Percentiles rank a stretch among this genome's conserved stretches.
Evolutionary conservation across 1,140 invertebrate genomes (phyloP).

Genomic region (Ceratosolen solmsi): DNA sequence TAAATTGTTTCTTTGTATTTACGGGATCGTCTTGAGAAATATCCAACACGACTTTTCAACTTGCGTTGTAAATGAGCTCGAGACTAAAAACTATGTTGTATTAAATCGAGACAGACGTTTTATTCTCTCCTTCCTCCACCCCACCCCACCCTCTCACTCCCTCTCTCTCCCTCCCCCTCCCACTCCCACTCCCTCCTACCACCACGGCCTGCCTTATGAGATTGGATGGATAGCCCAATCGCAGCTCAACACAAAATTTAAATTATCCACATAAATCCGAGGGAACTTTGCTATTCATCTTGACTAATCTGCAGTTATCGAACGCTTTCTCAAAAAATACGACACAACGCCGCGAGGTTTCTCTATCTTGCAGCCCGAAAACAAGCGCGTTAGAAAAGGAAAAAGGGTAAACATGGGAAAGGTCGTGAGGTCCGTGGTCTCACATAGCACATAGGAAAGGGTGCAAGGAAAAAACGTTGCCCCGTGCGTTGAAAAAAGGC

Average conservation of each 20-base stretch:
- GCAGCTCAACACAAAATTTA: constrained; percentile 1
- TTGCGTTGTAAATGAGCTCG: not conserved
- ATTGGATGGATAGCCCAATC: constrained; percentile 23
- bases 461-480: constrained; percentile 3
- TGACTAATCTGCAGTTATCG: constrained; percentile 6
- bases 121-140: not conserved
- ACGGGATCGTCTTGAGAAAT: not conserved
- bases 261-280: constrained; percentile 25
- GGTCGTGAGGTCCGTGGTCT: not conserved
- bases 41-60: not conserved
- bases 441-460: not conserved
- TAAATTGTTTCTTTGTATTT: not conserved
- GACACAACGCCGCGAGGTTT: not conserved
- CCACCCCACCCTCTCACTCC: no score
- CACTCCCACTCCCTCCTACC: no score
- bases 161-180: no score
- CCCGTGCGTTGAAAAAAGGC: not conserved
- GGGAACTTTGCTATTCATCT: not conserved
- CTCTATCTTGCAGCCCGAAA: not conserved
- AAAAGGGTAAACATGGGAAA: not conserved
- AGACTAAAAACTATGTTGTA: not conserved
- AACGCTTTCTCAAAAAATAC: not conserved
- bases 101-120: constrained; percentile 16
- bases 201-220: not conserved
- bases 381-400: not conserved